Conservation (phyloP, 2,113 vertebrate genomes). For the Entomyzon cyanotis region DNA sequence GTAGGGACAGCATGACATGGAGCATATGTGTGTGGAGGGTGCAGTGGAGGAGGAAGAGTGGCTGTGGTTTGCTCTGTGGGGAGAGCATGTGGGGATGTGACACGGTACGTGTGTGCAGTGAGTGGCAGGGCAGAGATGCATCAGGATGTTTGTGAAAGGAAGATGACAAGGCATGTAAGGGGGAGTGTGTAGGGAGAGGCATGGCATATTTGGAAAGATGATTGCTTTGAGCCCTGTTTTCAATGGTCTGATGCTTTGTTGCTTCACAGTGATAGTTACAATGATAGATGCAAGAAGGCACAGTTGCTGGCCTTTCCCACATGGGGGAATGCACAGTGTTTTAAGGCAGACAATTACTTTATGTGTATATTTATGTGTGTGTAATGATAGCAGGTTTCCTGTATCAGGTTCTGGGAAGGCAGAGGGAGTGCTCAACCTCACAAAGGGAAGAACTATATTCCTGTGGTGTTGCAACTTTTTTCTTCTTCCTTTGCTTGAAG, state of each 20-base stretch:
- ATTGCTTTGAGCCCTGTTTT: not conserved
- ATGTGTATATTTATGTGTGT: not conserved
- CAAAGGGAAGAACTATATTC: not conserved
- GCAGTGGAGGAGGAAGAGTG: not conserved
- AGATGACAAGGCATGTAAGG: not conserved
- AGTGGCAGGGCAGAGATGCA: not conserved
- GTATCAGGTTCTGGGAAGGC: not conserved
- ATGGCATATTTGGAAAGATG: not conserved
- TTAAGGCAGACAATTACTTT: not conserved
- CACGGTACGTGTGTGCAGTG: accelerated
- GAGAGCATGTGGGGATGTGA: not conserved
- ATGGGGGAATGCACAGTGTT: not conserved
- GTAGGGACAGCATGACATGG: not conserved
- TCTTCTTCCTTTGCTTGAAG: not conserved
- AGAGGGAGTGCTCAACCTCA: accelerated
- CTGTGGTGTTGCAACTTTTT: not conserved
- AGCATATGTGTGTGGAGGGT: not conserved
- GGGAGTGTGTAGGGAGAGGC: not conserved
- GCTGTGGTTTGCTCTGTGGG: not conserved
- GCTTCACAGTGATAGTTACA: not conserved
- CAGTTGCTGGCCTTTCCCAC: not conserved
- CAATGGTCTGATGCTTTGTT: not conserved
- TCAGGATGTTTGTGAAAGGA: not conserved
- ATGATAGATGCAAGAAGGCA: not conserved
- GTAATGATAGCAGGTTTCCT: not conserved